These are phyloP conservation scores for Ptyas mucosa DNA, from an alignment of 2,113 vertebrate species.

Conservation along the genomic window DNA sequence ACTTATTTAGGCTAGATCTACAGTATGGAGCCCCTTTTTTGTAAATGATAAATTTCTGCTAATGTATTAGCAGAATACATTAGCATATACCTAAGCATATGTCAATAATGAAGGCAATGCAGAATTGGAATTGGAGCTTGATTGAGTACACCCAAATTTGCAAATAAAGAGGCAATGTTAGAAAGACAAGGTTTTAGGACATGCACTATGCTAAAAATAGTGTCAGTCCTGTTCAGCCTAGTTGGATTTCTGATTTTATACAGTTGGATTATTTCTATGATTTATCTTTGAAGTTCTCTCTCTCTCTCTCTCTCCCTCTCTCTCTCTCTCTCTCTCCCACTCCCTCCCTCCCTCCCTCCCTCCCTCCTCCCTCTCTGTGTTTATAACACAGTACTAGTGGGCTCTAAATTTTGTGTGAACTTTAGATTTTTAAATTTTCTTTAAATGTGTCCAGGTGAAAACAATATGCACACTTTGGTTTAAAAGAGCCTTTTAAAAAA, in stretches of 20 bases:
- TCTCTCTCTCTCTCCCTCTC: too few species aligned
- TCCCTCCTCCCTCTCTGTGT: too few species aligned
- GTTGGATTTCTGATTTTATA: background rate
- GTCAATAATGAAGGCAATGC: background rate
- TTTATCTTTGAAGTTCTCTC: background rate
- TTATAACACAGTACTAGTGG: too few species aligned
- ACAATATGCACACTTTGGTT: background rate
- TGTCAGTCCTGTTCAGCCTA: background rate
- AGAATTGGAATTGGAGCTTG: background rate
- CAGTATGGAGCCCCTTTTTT: background rate
- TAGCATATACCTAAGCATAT: too few species aligned
- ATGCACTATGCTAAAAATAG: background rate
- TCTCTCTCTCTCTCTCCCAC: too few species aligned
- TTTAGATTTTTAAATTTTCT: background rate
- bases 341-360: rapidly evolving
- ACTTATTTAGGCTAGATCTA: background rate
- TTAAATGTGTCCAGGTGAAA: background rate
- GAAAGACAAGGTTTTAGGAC: background rate
- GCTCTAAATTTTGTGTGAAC: background rate
- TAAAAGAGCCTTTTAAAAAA: background rate
- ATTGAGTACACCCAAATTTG: background rate
- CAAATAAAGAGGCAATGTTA: background rate
- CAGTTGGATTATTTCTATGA: background rate
- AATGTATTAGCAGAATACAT: background rate
- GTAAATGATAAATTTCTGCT: background rate